These are phyloP conservation scores for Stomatorhinus ivindoensis DNA, from an alignment of 2,113 vertebrate genomes.

Conservation along the genomic window DNA sequence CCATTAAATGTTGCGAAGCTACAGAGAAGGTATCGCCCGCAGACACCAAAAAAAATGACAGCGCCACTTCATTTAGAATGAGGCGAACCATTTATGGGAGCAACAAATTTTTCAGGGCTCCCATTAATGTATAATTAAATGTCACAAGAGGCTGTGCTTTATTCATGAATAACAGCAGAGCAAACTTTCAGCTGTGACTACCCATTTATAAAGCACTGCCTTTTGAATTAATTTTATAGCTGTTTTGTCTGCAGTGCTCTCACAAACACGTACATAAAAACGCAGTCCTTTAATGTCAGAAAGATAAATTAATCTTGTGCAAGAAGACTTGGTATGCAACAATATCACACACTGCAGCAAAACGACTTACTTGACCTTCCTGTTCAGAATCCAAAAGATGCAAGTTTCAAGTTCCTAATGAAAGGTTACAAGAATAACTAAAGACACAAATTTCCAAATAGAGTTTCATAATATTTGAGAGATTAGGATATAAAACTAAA, in stretches of 20 bases:
- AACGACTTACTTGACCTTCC: neutral
- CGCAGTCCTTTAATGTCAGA: neutral
- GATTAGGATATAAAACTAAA: neutral
- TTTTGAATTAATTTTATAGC: neutral
- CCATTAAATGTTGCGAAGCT: neutral
- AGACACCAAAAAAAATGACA: neutral
- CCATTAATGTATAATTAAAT: conserved; percentile 4
- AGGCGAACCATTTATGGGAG: neutral
- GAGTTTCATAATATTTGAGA: neutral
- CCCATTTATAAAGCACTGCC: neutral
- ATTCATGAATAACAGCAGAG: neutral
- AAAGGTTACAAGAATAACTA: neutral
- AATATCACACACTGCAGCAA: neutral
- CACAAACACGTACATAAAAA: neutral
- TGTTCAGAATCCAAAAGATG: neutral
- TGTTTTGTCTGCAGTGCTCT: neutral
- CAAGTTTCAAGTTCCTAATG: neutral
- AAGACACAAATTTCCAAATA: neutral
- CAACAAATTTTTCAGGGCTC: neutral
- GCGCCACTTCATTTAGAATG: neutral
- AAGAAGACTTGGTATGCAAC: neutral
- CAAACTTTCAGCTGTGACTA: neutral
- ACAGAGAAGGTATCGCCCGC: neutral
- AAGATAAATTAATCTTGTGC: neutral
- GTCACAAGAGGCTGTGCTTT: neutral